Base-by-base conservation (phyloP, 2,888 invertebrate genomes). In the Drosophila mayaguana region DNA sequence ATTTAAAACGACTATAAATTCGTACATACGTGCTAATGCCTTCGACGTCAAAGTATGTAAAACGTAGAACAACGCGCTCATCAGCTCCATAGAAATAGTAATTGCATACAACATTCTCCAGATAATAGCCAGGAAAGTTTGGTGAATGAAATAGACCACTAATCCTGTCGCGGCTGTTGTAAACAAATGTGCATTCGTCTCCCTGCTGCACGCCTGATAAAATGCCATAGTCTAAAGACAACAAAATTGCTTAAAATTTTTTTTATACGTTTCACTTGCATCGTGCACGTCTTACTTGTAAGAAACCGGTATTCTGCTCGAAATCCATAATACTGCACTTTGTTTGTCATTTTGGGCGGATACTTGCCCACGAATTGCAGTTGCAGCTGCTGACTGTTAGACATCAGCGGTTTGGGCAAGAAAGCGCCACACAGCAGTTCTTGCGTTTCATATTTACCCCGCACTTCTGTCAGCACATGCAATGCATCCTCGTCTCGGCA, bases 1-100 rank as follows among this genome's bases (percentile, higher is more conserved):
- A 38, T 36, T 6, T 4, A 12, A 11, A 8, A 6, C n/a, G 38
- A 32, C 54, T 16, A 1, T 16, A 54, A 28, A 9, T 22, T 2
- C 5, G 1, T 89, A 95, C 96, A 96, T 94, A 98, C 98, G 98
- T 98, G 86, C 96, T 94, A 68, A 98, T 96, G 77, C 98, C 99
- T 93, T 99, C 98, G 48, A 99, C 97, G 92, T 98, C 98, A 91
- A 98, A 98, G 93, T 96, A 97, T 56, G 96, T 96, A 92, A 98
- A 98, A 91, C 96, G 96, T 75, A 98, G 94, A 88, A 96, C 96
- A 70, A 97, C 96, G 89, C 96, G 95, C 91, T 97, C 97, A 72
- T 95, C 95, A 64, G 95, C 95, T 6, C 97, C 98, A 90, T 97
- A 95, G 92, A 98, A 98, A 93, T 97, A 97, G 93, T 97, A 98